A percentile compares a stretch with the other conserved stretches of the same genome.
Evolutionary conservation across 2,113 vertebrate species (phyloP).

Genomic region (Cranoglanis bouderius): DNA sequence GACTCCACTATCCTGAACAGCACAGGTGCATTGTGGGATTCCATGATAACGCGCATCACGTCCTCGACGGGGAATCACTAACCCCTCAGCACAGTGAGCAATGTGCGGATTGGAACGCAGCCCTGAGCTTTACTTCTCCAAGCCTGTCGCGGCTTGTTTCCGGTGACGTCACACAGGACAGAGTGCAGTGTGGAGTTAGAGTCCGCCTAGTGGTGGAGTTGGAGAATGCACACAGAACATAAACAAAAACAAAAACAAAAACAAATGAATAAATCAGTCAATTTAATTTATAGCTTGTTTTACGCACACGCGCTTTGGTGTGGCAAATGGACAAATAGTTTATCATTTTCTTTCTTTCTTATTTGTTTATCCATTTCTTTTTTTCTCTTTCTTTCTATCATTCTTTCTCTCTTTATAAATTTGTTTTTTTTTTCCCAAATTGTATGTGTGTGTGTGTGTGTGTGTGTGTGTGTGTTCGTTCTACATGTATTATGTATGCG

Average conservation of each 20-base stretch:
- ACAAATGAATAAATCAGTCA: background rate
- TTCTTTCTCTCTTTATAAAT: background rate
- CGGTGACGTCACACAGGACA: background rate
- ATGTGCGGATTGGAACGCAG: background rate
- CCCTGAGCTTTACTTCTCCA: background rate
- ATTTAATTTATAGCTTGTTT: background rate
- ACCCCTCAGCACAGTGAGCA: background rate
- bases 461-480: too few relatives aligned
- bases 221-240: background rate
- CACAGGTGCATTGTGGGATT: background rate
- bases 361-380: background rate
- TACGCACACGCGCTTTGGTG: background rate
- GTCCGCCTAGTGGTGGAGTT: background rate
- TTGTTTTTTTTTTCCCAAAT: too few relatives aligned
- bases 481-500: too few relatives aligned
- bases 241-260: background rate
- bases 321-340: background rate
- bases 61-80: background rate
- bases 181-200: too few relatives aligned
- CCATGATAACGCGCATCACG: too few relatives aligned
- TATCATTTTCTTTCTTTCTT: background rate
- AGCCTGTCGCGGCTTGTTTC: background rate
- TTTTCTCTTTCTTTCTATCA: background rate
- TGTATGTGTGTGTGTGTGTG: too few relatives aligned
- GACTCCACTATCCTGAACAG: background rate